Base-by-base conservation (phyloP, 2,888 invertebrate species). In the Amphiduros pacificus region DNA sequence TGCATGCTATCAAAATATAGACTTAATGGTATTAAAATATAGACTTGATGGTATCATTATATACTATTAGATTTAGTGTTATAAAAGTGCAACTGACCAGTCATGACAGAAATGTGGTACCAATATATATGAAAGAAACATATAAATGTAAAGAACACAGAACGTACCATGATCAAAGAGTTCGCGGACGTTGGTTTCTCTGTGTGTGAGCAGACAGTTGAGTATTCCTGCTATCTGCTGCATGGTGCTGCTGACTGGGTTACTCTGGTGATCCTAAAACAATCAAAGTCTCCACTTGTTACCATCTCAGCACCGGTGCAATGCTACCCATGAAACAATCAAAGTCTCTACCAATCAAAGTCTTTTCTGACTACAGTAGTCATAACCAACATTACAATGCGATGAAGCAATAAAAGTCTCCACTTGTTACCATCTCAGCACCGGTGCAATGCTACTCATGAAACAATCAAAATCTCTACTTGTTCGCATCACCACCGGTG, bases 181-280 rank as follows among this genome's bases (percentile, higher is more conserved):
- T 17, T 77, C 77, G 59, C 65, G 71, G 73, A 81, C 75, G 59
- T 80, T 74, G 1, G 80, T 79, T 50, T 80, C 78, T 58, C 73
- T 75, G 60, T 76, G 74, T 36, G 71, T 67, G n/a, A 80, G 74
- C 44, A 81, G 69, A 64, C 74, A 75, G 61, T 71, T 73, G 20
- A 78, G 62, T 31, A 77, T 70, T n/a, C 70, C 70, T 48, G 74
- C 74, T 29, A 79, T 71, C 63, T 74, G 77, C 71, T 78, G 77
- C 73, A 81, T 76, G 36, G 78, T 73, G 61, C 71, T 74, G 55
- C 77, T 73, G 20, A 77, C 63, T 1, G 79, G 73, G 61, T 77
- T 81, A 64, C 72, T 77, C 64, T 80, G 79, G 63, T 81, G 78
- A 61, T 81, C 81, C 81, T 81, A 65, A 22, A 51, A 55, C 29